Evolutionary conservation across 2,888 invertebrate genomes (phyloP), one percentile per base, ranked within the genome.

Genomic region (Baccha elongata): DNA sequence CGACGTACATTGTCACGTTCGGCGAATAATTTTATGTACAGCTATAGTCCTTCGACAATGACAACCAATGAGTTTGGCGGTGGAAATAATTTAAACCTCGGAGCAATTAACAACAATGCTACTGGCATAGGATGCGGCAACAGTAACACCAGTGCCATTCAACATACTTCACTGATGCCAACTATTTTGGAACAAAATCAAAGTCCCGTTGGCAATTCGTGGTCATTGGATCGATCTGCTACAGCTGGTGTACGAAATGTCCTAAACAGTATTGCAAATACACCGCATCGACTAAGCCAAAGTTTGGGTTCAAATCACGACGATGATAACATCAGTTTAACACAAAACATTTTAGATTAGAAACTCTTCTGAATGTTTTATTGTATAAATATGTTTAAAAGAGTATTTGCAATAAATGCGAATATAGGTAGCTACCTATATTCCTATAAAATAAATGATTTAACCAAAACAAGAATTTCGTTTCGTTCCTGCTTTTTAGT

Each of bases 1-100:
- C 89, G 89, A 87, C 89, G 89, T 13, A 90, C 91, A 1, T 86
- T 91, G 32, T 91, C 91, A 29, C 89, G 91, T 21, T 91, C 91
- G 3, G 88, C 88, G 13, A 88, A 89, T 65, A 88, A 88, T 65
- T 87, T 88, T 60, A 87, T 85, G 62, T 75, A 72, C 26, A 67
- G 87, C 55, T 75, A 72, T 32, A 67, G 87, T 52, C 73, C 81
- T 40, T 74, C 62, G 85, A 84, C 42, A 83, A 80, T 55, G 73
- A 52, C 42, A 42, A 52, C 37, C 60, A 73, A 60, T 29, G 71
- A 69, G 60, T 79, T 72, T 69, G 37, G 65, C 29, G 79, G 69
- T 60, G 76, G 62, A 84, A 85, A 80, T 68, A 73, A 84, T 84
- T 79, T 85, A 46, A 71, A 80, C 69, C 53, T 75, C 29, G 73